Evolutionary conservation across 2,113 vertebrate species (phyloP), one percentile per base, ranked within the genome.

Genomic region (Forbesichthys papilliferus): DNA sequence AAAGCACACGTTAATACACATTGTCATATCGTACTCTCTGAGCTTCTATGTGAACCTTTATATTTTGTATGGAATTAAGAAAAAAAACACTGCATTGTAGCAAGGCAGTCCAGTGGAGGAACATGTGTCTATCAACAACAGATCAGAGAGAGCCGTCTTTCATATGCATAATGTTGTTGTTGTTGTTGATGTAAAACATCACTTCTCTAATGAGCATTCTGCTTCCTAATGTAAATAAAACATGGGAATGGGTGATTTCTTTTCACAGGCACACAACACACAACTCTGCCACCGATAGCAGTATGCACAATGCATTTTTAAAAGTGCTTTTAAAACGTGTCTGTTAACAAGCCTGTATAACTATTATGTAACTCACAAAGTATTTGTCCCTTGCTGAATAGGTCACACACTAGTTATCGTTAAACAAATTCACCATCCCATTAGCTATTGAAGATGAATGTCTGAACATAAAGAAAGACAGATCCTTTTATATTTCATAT

Each of bases 321-420:
- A 27, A 27, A 27, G 51, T 67, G 69, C 36, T 73, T 77, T 83
- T 61, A 64, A 65, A 42, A 53, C 14, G 33, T 66, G 55, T 68
- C 48, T 47, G 72, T 51, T 55, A 72, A 80, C 68, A 73, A 66
- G 59, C 47, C 48, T 42, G 0, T 6, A 42, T 42, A 42, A 8
- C 36, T 42, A 6, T 42, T 42, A 42, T 42, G 36, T 42, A 8
- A 42, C 36, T 42, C 7, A 42, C 36, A 42, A 42, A 42, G 36
- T 42, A 42, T 42, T 42, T 42, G 36, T 42, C 4, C 36, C 36
- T 42, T 6, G 36, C 36, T 42, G 36, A 42, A 42, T 42, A 7
- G 36, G 36, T 1, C 36, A 42, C 7, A 42, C 36, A 42, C 36
- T 8, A 42, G 36, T 42, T 5, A 42, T 42, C 36, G 5, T 42